Evolutionary conservation across 2,888 invertebrate species (phyloP), one percentile per base, ranked within the genome.

Genomic region (Dusona sp.): DNA sequence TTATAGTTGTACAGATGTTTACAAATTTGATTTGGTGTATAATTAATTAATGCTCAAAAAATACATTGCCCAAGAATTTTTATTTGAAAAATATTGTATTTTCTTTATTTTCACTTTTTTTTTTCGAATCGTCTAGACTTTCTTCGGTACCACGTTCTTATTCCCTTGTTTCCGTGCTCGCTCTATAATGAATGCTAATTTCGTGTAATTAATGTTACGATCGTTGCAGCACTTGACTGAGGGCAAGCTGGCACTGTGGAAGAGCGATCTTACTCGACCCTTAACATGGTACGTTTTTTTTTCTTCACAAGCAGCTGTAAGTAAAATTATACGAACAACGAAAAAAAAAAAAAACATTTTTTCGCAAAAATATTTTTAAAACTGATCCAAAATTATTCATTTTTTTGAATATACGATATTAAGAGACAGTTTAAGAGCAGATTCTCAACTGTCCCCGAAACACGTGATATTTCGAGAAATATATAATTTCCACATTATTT

Each of bases 171-270:
- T 70, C 74, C 42, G 61, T 61, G 36, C 13, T 36, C 51, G 68
- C 80, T 57, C 42, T 82, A 73, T 70, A 85, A 86, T 78, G 83
- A 48, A 88, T 87, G 74, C 79, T 87, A 88, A 89, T 89, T 78
- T 85, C 80, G 73, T 82, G 65, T 86, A 85, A 88, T 87, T 87
- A 85, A 85, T 68, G 36, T 82, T 83, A 67, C 68, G 77, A 51
- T 80, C 48, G 57, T 89, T 92, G 83, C 91, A 94, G 94, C 92
- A 93, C 90, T 92, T 94, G 89, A 94, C 94, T 29, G 94, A 94
- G 91, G 93, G 93, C 87, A 93, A 93, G 89, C 90, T 94, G 85
- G 91, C 92, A 75, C 91, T 94, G 65, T 94, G 94, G 94, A 94
- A 93, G 90, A 91, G 91, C 83, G 94, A 94, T 87, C 91, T 94